phyloP scores from a whole-genome alignment of 2,113 vertebrate species.

The Pygoscelis antarcticus region DNA sequence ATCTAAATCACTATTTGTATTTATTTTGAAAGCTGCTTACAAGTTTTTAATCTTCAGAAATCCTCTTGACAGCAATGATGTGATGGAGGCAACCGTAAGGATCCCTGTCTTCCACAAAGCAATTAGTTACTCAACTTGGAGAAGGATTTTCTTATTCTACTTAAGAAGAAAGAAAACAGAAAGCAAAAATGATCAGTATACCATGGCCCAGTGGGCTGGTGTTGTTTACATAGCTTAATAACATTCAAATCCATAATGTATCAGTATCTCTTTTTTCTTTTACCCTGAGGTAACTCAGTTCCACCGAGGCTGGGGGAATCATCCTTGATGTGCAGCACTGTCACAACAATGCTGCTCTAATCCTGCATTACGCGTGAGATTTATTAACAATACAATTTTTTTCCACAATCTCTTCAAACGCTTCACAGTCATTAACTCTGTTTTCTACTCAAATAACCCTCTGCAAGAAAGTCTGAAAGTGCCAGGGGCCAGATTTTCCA shows the following conservation, averaged over 20 bases:
- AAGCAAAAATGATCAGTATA: not conserved
- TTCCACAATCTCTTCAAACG: not conserved
- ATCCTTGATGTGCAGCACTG: not conserved
- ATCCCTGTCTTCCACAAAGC: not conserved
- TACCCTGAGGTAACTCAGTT: not conserved
- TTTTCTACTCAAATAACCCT: not conserved
- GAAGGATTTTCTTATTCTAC: not conserved
- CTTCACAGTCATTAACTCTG: not conserved
- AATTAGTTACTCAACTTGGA: not conserved
- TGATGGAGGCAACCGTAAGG: not conserved
- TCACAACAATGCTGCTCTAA: not conserved
- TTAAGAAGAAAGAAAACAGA: slow-evolving; percentile 2
- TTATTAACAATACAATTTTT: not conserved
- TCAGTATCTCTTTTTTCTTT: slow-evolving; percentile 17
- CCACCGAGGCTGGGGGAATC: not conserved
- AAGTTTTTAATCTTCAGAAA: not conserved
- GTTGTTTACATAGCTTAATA: slow-evolving; percentile 28
- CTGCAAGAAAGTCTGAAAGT: not conserved
- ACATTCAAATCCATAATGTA: slow-evolving; percentile 10
- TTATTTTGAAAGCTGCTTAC: not conserved
- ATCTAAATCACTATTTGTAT: not conserved
- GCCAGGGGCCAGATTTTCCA: not conserved
- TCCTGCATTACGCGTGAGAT: not conserved
- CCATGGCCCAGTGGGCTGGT: not conserved
- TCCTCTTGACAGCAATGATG: not conserved